Evolutionary conservation across 2,797 vertebrate species (phyloP).

Genomic region (Anguilla marmorata): DNA sequence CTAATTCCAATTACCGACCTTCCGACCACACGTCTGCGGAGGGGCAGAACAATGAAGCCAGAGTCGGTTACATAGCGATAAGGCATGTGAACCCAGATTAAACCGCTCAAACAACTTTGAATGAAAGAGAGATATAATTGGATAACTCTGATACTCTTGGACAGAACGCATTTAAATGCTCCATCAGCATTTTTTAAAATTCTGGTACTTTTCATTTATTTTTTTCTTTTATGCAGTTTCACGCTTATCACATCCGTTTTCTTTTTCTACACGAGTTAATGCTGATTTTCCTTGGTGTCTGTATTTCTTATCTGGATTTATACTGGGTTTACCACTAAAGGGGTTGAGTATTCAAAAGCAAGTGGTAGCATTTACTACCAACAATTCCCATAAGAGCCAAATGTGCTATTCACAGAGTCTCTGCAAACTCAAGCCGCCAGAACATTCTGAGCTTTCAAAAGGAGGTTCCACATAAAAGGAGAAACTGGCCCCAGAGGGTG

Average conservation of each 20-base stretch:
- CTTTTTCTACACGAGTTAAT: background rate
- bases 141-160: conserved; percentile 45
- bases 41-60: background rate
- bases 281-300: background rate
- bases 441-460: conserved; percentile 8
- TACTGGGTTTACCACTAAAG: background rate
- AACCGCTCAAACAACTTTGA: conserved; percentile 42
- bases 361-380: background rate
- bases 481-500: background rate
- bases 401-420: background rate
- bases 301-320: background rate
- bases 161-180: conserved; percentile 38
- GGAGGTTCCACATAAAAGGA: background rate
- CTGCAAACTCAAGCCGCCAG: background rate
- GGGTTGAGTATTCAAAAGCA: background rate
- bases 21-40: conserved; percentile 29
- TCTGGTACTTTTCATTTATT: background rate
- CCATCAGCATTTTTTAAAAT: conserved; percentile 27
- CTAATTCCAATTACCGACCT: conserved; percentile 11
- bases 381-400: background rate
- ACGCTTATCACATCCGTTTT: background rate
- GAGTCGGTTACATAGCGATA: conserved; percentile 30
- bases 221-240: background rate
- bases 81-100: conserved; percentile 40
- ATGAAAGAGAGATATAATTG: conserved; percentile 35